Base-by-base conservation (phyloP, 2,113 vertebrate genomes). In the Urocolius indicus region DNA sequence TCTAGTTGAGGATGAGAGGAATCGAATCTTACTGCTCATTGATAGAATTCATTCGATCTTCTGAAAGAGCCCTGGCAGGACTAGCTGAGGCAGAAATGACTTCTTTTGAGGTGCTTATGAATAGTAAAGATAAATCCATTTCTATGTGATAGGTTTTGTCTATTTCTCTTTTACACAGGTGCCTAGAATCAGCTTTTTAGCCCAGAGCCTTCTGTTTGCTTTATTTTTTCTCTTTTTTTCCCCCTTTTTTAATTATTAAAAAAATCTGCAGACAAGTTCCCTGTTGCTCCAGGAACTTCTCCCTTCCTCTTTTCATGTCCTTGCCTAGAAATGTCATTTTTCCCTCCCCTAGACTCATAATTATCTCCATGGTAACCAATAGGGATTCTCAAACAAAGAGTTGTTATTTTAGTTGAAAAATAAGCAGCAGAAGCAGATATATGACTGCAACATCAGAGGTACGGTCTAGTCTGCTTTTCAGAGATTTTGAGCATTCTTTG, bases 341-440 rank as follows among this genome's bases (percentile, higher is more conserved):
- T 57, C 32, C 52, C 55, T 29, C 9, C 4, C 27, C 34, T 19
- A 51, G 41, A 78, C 36, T 89, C 43, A n/a, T 89, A 87, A 92
- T 94, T 91, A 92, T 93, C 93, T 88, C 75, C 46, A 79, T 89
- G 94, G 59, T 32, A 94, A 81, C 81, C 74, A 90, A 34, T 24
- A 30, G 34, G 29, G n/a, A 72, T 80, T 84, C 75, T 94, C 29
- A 87, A 94, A 75, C 23, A 72, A 58, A 57, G 3, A 5, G 1
- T 55, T 59, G 27, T 68, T 87, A 62, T 84, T 94, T 86, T 30
- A 72, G 61, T 19, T 81, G 81, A 65, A 90, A 95, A 92, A 79
- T 46, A 75, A 78, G 7, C 86, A 92, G 55, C 45, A 95, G 90
- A 46, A 82, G 13, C 61, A 85, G 48, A 55, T 62, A 21, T 13